Conservation (phyloP, 1,140 invertebrate genomes). For the Teleopsis dalmanni region DNA sequence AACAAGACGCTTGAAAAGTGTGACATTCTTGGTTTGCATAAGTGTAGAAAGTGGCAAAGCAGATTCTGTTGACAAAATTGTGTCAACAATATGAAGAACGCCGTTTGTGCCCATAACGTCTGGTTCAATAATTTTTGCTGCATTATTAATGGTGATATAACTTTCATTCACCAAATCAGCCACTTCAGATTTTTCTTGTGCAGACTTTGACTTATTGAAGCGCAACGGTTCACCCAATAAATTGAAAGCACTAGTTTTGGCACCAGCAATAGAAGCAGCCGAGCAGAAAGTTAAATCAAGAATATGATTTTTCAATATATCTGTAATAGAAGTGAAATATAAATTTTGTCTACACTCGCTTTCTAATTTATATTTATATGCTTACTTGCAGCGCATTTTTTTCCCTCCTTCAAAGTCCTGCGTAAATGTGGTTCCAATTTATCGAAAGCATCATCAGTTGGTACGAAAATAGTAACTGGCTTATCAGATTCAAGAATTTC, state of each 20-base stretch:
- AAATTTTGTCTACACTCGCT: background rate
- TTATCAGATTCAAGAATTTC: conserved; percentile 47
- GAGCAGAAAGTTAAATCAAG: conserved; percentile 61
- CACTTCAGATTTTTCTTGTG: conserved; percentile 18
- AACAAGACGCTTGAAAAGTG: conserved; percentile 46
- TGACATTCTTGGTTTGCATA: conserved; percentile 46
- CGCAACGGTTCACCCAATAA: conserved; percentile 48
- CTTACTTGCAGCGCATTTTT: conserved; percentile 48
- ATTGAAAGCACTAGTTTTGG: conserved; percentile 49
- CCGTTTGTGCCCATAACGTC: conserved; percentile 60
- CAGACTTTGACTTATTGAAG: conserved; percentile 46
- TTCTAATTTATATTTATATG: background rate
- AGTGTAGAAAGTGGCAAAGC: conserved; percentile 45
- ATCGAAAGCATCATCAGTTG: conserved; percentile 57
- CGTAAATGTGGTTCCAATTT: conserved; percentile 45
- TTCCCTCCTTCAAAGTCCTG: conserved; percentile 44
- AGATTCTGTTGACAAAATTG: conserved; percentile 54
- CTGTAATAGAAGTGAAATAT: conserved; percentile 29
- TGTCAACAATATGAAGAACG: conserved; percentile 61
- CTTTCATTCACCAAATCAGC: conserved; percentile 16
- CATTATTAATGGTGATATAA: conserved; percentile 44
- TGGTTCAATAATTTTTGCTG: conserved; percentile 44
- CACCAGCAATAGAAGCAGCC: conserved; percentile 49
- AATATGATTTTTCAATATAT: conserved; percentile 57
- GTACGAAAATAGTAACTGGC: conserved; percentile 57